Evolutionary conservation across 2,888 invertebrate species (phyloP), one percentile per base, ranked within the genome.

Genomic region (Pterostichus niger): DNA sequence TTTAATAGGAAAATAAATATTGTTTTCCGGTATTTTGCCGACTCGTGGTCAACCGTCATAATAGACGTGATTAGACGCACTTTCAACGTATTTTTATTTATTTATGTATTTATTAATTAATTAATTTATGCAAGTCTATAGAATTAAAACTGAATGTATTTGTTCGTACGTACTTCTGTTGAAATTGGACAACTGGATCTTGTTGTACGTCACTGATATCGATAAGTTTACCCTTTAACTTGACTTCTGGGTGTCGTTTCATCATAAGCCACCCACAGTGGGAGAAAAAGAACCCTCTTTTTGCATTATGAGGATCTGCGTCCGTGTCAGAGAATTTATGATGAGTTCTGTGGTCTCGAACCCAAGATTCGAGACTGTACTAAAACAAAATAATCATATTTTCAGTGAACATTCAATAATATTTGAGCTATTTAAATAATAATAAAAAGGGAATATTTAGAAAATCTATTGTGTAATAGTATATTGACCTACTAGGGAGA

Each of bases 201-300:
- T 85, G 86, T 68, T 84, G 84, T 24, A 91, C 86, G 85, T 92
- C 91, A 33, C 87, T 87, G 33, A 91, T 84, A 84, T 91, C 90
- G 9, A 91, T 85, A 31, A 87, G 86, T 71, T 88, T 88, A 81
- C 91, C 91, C 84, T 90, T 90, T 40, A 86, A 52, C n/a, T 77
- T 64, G 2, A 68, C 77, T 85, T 92, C 84, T 6, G 84, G 84
- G 52, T 84, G 92, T 86, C 92, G 91, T 79, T 89, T 88, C 84
- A 85, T 85, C 83, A 91, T 85, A 76, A 92, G 87, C 92, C 92
- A 92, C 46, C 92, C 92, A 85, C 91, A 88, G 86, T 92, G 92
- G 6, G 92, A 87, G 86, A 92, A 92, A 88, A 92, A 91, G 87
- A 92, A 91, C 6, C 92, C 92, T 52, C 90, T 86, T 10, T 86